A percentile compares a stretch with the other conserved stretches of the same genome.
phyloP scores from a whole-genome alignment of 2,888 invertebrate species.

The Pelosia muscerda region DNA sequence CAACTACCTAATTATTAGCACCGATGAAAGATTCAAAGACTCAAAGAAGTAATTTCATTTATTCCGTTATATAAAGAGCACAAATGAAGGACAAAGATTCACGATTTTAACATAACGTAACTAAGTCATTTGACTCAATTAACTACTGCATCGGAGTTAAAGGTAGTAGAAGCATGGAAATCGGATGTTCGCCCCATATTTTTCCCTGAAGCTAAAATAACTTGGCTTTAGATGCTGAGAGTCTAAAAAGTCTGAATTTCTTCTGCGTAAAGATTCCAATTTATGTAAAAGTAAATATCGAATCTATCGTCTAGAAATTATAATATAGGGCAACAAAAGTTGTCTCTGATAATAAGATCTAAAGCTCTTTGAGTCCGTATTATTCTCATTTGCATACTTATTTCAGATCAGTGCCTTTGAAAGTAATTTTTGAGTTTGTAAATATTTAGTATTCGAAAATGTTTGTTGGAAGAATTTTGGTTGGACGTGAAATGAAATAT shows the following conservation, averaged over 20 bases:
- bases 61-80: too few species aligned
- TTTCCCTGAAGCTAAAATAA: too few species aligned
- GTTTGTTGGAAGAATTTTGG: neutral
- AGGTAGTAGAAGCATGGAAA: too few species aligned
- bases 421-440: slow-evolving; percentile 41
- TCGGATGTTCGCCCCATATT: too few species aligned
- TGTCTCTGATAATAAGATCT: slow-evolving; percentile 28
- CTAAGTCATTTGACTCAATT: too few species aligned
- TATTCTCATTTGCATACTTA: slow-evolving; percentile 25
- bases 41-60: too few species aligned
- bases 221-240: too few species aligned
- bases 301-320: neutral
- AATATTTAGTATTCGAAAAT: slow-evolving; percentile 12
- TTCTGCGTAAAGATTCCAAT: neutral
- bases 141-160: too few species aligned
- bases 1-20: too few species aligned
- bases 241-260: neutral
- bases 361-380: slow-evolving; percentile 44
- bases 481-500: neutral
- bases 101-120: too few species aligned
- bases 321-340: slow-evolving; percentile 7
- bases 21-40: too few species aligned
- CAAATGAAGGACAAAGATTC: too few species aligned
- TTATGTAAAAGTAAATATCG: neutral
- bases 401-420: slow-evolving; percentile 32